Base-by-base conservation (phyloP, 2,888 invertebrate genomes). In the Operophtera brumata region DNA sequence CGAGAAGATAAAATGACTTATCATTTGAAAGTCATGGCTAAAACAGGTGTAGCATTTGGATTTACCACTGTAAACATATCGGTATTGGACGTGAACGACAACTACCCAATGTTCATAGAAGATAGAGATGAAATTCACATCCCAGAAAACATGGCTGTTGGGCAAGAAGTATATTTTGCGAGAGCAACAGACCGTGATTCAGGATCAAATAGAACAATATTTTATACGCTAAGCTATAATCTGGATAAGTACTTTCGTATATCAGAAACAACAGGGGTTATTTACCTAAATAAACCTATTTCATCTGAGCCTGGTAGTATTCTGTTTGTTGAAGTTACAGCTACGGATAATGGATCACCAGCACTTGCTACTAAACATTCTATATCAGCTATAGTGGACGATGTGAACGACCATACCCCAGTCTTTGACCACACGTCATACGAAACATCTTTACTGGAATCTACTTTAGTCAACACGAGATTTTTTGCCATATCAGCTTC, bases 381-480 rank as follows among this genome's bases (percentile, higher is more conserved):
- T 6, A 92, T 97, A 40, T 91, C 92, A 26, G 92, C 96, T 37
- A 92, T 92, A 14, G 92, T 97, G 56, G 94, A 94, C 68, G 98
- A 98, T 79, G 96, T 98, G 1, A 99, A 99, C 81, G 97, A 98
- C 83, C 97, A 98, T 75, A 97, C 97, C 0, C 98, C 98, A 8
- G 95, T 96, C 2, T 99, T 99, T 82, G 96, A 96, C 77, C 94
- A 96, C 67, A 95, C 95, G 0, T 96, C 95, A 11, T 98, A 98
- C 81, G 98, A 98, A 89, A 96, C 97, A 2, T 97, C 98, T 1
- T 82, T 99, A 47, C 84, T 94, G 6, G 99, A 99, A 86, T 96
- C 97, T 0, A 96, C 96, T 2, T 93, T 96, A 1, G 97, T 98
- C 0, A 99, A 99, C 80, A 94, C 95, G 45, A 91, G 97, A 66